Conservation (phyloP, 2,888 invertebrate genomes). For the Nymphalis c-album region DNA sequence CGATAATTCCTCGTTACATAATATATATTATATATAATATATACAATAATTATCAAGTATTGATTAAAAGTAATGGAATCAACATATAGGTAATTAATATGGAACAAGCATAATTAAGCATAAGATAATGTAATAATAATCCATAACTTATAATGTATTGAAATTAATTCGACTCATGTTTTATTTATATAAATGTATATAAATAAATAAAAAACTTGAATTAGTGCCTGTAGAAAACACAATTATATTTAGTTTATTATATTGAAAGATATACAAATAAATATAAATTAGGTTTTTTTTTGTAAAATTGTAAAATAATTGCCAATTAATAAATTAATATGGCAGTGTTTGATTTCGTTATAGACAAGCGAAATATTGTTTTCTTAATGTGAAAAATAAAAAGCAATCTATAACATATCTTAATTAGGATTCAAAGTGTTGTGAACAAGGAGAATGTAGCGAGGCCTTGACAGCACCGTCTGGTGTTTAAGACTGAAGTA, state of each 20-base stretch:
- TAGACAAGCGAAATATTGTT: not conserved
- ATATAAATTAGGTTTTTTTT: not conserved
- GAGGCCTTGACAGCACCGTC: slow-evolving; percentile 21
- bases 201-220: not conserved
- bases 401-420: slow-evolving; percentile 1
- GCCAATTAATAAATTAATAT: too few relatives aligned
- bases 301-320: not conserved
- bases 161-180: not conserved
- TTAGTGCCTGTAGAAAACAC: not conserved
- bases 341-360: not conserved
- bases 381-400: not conserved
- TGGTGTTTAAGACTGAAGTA: slow-evolving; percentile 23
- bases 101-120: not conserved
- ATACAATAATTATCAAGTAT: not conserved
- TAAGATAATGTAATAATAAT: too few relatives aligned
- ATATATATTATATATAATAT: too few relatives aligned
- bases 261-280: not conserved
- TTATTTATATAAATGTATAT: not conserved
- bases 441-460: slow-evolving; percentile 16
- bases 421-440: slow-evolving; percentile 6
- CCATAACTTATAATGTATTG: not conserved
- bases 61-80: not conserved
- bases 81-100: not conserved
- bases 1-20: too few relatives aligned
- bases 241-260: not conserved